Conservation (phyloP, 1,140 invertebrate genomes). For the Leptoteleia sp. region DNA sequence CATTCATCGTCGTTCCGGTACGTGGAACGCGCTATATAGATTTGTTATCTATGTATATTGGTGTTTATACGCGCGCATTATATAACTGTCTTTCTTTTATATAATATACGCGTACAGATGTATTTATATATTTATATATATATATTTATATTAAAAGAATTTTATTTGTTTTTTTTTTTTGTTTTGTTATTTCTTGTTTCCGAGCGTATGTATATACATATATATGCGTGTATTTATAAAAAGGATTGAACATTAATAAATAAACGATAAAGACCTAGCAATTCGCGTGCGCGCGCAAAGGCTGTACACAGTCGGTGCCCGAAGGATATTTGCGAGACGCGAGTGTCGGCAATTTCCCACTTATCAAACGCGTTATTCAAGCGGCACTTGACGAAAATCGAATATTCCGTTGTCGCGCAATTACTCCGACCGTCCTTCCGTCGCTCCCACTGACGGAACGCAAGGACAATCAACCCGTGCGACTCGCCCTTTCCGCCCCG, state of each 20-base stretch:
- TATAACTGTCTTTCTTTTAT: conserved; percentile 35
- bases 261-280: conserved; percentile 67
- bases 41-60: conserved; percentile 58
- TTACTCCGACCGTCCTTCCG: conserved; percentile 19
- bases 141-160: conserved; percentile 62
- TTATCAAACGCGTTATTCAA: conserved; percentile 47
- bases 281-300: conserved; percentile 65
- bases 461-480: neutral
- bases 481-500: no score
- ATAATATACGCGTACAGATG: conserved; percentile 46
- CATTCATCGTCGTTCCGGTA: conserved; percentile 21
- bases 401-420: conserved; percentile 32
- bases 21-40: conserved; percentile 43
- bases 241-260: conserved; percentile 67
- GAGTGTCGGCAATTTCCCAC: conserved; percentile 53
- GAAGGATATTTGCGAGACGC: conserved; percentile 47
- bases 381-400: conserved; percentile 53
- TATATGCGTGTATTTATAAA: conserved; percentile 70
- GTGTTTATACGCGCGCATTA: conserved; percentile 51
- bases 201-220: conserved; percentile 71
- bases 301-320: conserved; percentile 63
- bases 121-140: conserved; percentile 68
- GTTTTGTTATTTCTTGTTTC: no score
- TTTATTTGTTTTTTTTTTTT: no score
- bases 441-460: conserved; percentile 12